Conservation (phyloP, 2,797 vertebrate species). For the Clamator glandarius region DNA sequence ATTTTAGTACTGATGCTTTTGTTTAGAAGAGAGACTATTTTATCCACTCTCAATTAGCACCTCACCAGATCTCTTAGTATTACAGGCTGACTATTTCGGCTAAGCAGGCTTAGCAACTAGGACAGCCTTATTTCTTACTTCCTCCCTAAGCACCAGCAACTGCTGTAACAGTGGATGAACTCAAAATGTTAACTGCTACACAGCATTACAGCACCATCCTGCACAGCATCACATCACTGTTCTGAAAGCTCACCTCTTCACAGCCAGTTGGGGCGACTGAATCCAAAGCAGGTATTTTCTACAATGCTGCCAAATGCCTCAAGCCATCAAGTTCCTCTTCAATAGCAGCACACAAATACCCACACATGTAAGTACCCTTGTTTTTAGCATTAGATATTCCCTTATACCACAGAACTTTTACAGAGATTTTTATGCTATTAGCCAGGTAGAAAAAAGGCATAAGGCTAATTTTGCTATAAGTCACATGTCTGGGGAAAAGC, state of each 20-base stretch:
- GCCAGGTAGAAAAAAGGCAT: not conserved
- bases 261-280: not conserved
- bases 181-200: not conserved
- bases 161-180: not conserved
- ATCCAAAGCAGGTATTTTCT: not conserved
- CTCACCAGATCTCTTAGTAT: not conserved
- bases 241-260: not conserved
- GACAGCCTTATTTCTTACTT: not conserved
- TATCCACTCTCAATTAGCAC: not conserved
- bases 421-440: not conserved
- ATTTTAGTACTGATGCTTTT: not conserved
- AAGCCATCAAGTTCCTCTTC: not conserved
- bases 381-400: not conserved
- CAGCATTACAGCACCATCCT: not conserved
- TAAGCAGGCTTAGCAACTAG: not conserved
- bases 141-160: not conserved
- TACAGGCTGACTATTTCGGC: not conserved
- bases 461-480: not conserved
- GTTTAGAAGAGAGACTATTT: not conserved
- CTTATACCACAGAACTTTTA: not conserved
- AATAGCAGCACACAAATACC: not conserved
- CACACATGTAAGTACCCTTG: not conserved
- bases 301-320: not conserved
- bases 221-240: not conserved
- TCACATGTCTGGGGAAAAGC: accelerated